Base-by-base conservation (phyloP, 2,888 invertebrate species). In the Oxystoma pomonae region DNA sequence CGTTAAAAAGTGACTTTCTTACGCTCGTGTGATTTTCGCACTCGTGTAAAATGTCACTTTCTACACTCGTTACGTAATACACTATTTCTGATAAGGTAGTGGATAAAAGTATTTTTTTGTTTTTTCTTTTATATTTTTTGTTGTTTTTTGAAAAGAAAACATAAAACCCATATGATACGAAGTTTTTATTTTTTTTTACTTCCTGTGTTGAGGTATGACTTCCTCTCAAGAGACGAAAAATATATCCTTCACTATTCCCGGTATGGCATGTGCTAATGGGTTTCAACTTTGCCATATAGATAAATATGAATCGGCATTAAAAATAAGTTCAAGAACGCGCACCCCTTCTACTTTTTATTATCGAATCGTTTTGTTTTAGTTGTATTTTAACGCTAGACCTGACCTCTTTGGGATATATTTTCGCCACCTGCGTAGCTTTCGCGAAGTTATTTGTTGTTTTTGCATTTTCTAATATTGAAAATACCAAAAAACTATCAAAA, bases 331-430 rank as follows among this genome's bases (percentile, higher is more conserved):
- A 35, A 3, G 35, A 35, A 35, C 35, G 12, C 35, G 35, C n/a
- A n/a, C 35, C 35, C 35, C 35, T 35, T 12, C 35, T 35, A 35
- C 35, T 35, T 35, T 35, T 35, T 35, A 7, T 35, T 12, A 3
- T 3, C 35, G 3, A 35, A 12, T 35, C n/a, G n/a, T 35, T 35
- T 35, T 35, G 12, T 35, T 35, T 69, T 72, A 75, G 75, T 75
- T 69, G 71, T 69, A 66, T 68, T 65, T 70, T 72, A 72, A 69
- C 73, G 63, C 66, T 70, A 67, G 64, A 65, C 68, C 69, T 70
- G 66, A 69, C 69, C 68, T 70, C 70, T 69, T 69, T 68, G 67
- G 65, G 67, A 69, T 70, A 68, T 67, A 69, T 70, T 70, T 65
- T 63, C 60, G 61, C 61, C 63, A 12, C 53, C 19, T 53, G 57